These are phyloP conservation scores for Luffia ferchaultella DNA, from an alignment of 2,888 invertebrate genomes.

Conservation along the genomic window DNA sequence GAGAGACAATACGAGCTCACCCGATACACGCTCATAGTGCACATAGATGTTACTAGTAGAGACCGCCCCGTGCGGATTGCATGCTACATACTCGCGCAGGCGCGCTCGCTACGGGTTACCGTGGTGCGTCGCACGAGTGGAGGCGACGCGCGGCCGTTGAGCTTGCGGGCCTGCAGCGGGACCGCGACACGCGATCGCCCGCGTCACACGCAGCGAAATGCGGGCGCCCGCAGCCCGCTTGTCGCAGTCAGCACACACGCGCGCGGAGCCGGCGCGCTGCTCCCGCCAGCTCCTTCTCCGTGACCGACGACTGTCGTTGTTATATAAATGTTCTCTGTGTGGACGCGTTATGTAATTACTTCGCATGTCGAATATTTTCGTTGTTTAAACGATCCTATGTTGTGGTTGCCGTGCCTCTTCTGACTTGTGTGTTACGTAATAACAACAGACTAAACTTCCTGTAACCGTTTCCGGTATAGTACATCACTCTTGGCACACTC, in stretches of 20 bases:
- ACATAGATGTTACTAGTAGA: neutral
- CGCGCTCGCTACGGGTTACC: neutral
- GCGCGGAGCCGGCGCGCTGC: conserved; percentile 55
- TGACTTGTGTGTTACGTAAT: neutral
- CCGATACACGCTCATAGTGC: conserved; percentile 3
- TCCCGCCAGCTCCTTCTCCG: conserved; percentile 2
- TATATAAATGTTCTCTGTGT: conserved; percentile 46
- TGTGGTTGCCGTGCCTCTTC: conserved; percentile 7
- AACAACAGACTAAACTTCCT: neutral
- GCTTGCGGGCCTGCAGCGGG: too few relatives aligned
- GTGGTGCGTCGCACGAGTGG: neutral
- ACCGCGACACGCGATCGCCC: conserved; percentile 1
- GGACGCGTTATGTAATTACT: conserved; percentile 51
- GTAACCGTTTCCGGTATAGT: conserved; percentile 16
- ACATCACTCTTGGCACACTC: conserved; percentile 61
- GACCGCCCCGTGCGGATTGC: neutral
- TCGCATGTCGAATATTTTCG: conserved; percentile 57
- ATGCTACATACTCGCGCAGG: neutral
- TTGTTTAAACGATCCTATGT: conserved; percentile 23
- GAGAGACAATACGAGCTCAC: conserved; percentile 1
- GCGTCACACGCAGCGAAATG: conserved; percentile 1
- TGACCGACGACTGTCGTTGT: conserved; percentile 1
- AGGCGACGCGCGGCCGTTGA: too few relatives aligned
- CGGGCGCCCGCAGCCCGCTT: neutral
- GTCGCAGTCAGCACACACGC: conserved; percentile 43